Evolutionary conservation across 2,113 vertebrate species (phyloP).

Genomic region (Podarcis cretensis): DNA sequence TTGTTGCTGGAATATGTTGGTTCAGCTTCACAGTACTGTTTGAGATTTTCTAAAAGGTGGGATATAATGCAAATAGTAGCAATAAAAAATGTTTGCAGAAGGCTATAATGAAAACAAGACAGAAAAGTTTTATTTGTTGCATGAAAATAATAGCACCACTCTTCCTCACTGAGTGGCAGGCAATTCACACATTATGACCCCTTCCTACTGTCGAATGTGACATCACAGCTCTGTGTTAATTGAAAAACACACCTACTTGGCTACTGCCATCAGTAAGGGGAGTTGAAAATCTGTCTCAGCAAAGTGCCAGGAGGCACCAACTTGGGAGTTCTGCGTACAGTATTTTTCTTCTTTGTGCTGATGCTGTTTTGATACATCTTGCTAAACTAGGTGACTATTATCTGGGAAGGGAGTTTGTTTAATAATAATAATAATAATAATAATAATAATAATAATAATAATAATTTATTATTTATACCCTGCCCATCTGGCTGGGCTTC

Average conservation of each 20-base stretch:
- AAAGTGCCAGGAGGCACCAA: background rate
- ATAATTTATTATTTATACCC: no score
- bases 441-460: no score
- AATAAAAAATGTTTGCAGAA: background rate
- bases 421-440: no score
- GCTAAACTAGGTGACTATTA: conserved; percentile 1
- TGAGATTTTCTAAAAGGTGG: no score
- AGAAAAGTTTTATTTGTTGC: background rate
- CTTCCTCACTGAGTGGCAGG: background rate
- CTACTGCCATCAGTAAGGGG: background rate
- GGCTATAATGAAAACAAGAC: background rate
- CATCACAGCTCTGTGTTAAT: background rate
- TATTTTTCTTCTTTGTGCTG: background rate
- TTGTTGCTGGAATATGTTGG: no score
- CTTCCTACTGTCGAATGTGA: background rate
- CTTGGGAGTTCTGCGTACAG: background rate
- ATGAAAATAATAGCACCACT: background rate
- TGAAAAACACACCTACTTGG: background rate
- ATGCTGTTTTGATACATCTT: background rate
- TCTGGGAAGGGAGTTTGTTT: background rate
- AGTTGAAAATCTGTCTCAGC: background rate
- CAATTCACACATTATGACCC: background rate
- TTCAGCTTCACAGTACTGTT: no score
- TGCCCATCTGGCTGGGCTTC: no score
- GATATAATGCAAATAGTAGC: no score